Evolutionary conservation across 30 jellyfish, hydroid and myxozoan species (phyloP).

Genomic region (Catostylus mosaicus): DNA sequence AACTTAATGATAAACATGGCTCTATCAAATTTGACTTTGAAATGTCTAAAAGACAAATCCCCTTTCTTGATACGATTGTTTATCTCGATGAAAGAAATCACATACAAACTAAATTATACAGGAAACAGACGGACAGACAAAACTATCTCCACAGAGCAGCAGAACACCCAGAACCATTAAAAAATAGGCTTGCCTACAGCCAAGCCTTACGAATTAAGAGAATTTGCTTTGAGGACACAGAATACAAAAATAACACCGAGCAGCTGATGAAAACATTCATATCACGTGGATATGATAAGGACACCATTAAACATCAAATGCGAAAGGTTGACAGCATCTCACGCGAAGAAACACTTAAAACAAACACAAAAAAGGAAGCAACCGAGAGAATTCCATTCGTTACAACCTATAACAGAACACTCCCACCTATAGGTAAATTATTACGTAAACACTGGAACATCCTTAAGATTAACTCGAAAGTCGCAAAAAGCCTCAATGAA

Average conservation of each 20-base stretch:
- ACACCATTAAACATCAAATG: background rate
- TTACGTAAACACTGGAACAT: too few species aligned
- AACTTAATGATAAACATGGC: conserved; percentile 18
- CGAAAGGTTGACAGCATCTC: too few species aligned
- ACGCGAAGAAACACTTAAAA: too few species aligned
- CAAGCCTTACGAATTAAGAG: background rate
- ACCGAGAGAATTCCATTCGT: too few species aligned
- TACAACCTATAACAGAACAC: too few species aligned
- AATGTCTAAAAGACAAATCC: background rate
- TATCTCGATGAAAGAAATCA: conserved; percentile 35
- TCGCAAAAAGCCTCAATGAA: too few species aligned
- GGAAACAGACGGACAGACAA: conserved; percentile 38
- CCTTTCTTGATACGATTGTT: conserved; percentile 32
- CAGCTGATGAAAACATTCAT: background rate
- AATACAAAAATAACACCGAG: background rate
- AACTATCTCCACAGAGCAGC: too few species aligned
- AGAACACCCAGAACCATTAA: too few species aligned
- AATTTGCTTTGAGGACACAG: background rate
- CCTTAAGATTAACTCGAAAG: too few species aligned
- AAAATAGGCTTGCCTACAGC: background rate
- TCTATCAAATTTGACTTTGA: conserved; percentile 39
- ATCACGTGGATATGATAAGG: too few species aligned
- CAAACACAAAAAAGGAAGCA: too few species aligned
- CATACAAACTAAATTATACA: conserved; percentile 24
- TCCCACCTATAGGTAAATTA: too few species aligned